Evolutionary conservation across 1,140 invertebrate species (phyloP).

Genomic region (Andricus grossulariae): DNA sequence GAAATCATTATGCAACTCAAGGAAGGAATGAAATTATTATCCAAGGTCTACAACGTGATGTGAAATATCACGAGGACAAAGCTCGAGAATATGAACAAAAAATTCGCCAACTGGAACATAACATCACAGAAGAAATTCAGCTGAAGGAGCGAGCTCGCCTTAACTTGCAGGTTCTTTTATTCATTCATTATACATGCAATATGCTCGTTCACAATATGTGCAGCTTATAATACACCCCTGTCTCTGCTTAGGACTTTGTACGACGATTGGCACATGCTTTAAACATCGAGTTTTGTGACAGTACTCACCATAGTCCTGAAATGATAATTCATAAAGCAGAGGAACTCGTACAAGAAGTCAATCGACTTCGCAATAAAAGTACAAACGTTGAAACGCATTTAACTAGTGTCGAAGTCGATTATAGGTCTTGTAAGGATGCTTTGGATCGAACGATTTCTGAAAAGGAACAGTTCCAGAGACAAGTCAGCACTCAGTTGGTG

Average conservation of each 20-base stretch:
- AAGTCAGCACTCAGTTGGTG: conserved; percentile 74
- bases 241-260: conserved; percentile 77
- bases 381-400: conserved; percentile 80
- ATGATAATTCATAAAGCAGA: conserved; percentile 82
- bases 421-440: conserved; percentile 79
- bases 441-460: conserved; percentile 76
- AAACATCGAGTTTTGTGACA: conserved; percentile 73
- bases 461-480: conserved; percentile 83
- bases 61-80: conserved; percentile 84
- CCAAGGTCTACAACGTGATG: conserved; percentile 84
- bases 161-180: conserved; percentile 56
- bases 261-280: conserved; percentile 81
- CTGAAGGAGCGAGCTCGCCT: conserved; percentile 68
- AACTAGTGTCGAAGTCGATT: conserved; percentile 80
- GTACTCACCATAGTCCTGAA: conserved; percentile 77
- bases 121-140: conserved; percentile 79
- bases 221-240: background rate
- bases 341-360: conserved; percentile 82
- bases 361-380: conserved; percentile 73
- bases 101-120: conserved; percentile 82
- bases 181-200: background rate
- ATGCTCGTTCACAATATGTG: background rate
- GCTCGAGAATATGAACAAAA: conserved; percentile 85
- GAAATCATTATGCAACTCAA: conserved; percentile 78
- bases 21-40: conserved; percentile 83